These are phyloP conservation scores for Stigmatopora nigra DNA, from an alignment of 2,113 vertebrate genomes.

Conservation along the genomic window DNA sequence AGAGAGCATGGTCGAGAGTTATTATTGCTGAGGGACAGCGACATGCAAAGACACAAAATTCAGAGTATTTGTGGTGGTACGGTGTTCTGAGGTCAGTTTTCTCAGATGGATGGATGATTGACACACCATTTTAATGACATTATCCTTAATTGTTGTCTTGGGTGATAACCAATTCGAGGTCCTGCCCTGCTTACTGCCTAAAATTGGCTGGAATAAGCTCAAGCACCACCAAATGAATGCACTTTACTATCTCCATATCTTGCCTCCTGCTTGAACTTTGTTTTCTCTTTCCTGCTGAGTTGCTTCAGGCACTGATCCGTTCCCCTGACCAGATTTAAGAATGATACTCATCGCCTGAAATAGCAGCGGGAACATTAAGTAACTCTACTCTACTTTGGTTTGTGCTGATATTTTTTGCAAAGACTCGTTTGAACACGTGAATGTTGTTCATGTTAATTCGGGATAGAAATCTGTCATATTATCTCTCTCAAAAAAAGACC, in stretches of 20 bases:
- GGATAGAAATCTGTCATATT: neutral
- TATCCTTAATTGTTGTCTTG: too few species aligned
- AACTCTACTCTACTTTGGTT: neutral
- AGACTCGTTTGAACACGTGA: neutral
- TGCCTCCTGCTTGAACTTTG: conserved; percentile 3
- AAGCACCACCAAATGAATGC: too few species aligned
- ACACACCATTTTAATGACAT: too few species aligned
- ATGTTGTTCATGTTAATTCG: neutral
- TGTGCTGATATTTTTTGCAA: conserved; percentile 3
- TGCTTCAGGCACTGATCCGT: conserved; percentile 1
- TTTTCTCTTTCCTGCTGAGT: neutral
- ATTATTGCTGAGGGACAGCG: conserved; percentile 4
- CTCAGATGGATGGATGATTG: too few species aligned
- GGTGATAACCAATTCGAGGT: too few species aligned
- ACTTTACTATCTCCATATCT: too few species aligned
- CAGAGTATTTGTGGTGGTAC: neutral
- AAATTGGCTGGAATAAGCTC: too few species aligned
- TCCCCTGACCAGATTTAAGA: neutral
- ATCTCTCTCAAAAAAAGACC: neutral
- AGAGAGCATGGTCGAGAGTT: conserved; percentile 12
- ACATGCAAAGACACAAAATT: neutral
- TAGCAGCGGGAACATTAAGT: neutral
- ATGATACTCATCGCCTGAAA: conserved; percentile 5
- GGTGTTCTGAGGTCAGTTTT: too few species aligned
- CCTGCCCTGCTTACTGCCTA: too few species aligned